Percentiles rank a stretch among this genome's conserved stretches.
Conservation (phyloP, 2,797 vertebrate genomes). For the Gallinago nigripennis region DNA sequence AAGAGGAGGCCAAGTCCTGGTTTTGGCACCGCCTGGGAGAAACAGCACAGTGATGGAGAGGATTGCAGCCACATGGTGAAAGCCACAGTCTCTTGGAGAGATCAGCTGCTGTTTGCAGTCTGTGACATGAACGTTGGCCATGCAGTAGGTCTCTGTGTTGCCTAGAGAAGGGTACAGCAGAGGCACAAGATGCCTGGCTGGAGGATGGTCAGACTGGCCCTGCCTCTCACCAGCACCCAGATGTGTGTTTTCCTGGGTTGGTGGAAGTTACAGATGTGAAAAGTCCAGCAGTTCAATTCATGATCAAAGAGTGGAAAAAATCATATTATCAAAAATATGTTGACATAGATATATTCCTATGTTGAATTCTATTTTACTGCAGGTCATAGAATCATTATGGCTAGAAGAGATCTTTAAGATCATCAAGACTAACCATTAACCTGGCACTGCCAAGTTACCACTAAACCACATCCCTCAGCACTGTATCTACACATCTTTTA, state of each 20-base stretch:
- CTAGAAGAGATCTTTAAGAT: neutral
- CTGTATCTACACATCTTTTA: neutral
- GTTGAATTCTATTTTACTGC: neutral
- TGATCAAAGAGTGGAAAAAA: neutral
- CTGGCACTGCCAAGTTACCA: neutral
- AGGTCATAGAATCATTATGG: neutral
- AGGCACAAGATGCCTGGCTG: neutral
- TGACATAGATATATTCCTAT: neutral
- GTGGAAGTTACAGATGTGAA: rapidly evolving
- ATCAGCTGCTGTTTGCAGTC: neutral
- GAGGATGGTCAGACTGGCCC: neutral
- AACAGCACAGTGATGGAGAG: neutral
- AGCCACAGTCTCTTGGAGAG: rapidly evolving
- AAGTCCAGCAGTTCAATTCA: neutral
- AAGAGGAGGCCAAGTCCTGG: neutral
- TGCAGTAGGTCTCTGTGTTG: neutral
- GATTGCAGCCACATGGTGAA: neutral
- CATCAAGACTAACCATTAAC: neutral
- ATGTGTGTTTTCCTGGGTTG: rapidly evolving
- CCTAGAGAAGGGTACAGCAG: neutral
- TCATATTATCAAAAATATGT: neutral
- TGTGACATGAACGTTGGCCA: neutral
- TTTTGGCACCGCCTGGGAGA: neutral
- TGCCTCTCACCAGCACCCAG: neutral
- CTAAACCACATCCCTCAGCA: neutral